Percentiles rank a stretch among this genome's conserved stretches.
phyloP scores from a whole-genome alignment of 2,113 vertebrate genomes.

The Ursus arctos region DNA sequence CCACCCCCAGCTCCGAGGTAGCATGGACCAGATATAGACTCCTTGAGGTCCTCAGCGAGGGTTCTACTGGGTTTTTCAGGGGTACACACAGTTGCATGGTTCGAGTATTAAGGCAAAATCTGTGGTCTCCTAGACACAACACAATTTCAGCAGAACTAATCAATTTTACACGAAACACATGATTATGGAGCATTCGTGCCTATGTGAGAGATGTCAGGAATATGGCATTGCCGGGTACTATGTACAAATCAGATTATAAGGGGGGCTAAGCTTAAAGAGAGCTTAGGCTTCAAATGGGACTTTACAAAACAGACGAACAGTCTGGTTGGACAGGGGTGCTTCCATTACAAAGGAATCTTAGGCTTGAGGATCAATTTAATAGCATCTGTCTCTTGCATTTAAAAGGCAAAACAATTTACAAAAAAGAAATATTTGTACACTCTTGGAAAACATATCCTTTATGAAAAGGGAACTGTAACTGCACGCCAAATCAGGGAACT shows the following conservation, averaged over 20 bases:
- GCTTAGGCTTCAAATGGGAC: neutral
- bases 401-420: constrained; percentile 62
- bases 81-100: neutral
- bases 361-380: neutral
- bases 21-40: accelerated
- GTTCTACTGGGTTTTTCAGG: neutral
- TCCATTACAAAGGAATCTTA: neutral
- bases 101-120: neutral
- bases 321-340: neutral
- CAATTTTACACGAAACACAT: neutral
- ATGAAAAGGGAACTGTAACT: constrained; percentile 22
- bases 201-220: neutral
- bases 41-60: neutral
- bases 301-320: constrained; percentile 22
- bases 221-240: neutral
- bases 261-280: neutral
- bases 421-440: constrained; percentile 25
- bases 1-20: neutral
- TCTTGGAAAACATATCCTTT: constrained; percentile 43
- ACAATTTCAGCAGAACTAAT: neutral
- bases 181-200: neutral
- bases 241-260: neutral
- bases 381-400: neutral
- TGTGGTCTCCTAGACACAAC: neutral
- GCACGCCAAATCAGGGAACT: constrained; percentile 39